A percentile compares a stretch with the other conserved stretches of the same genome.
Conservation (phyloP, 2,113 vertebrate genomes). For the Labrus mixtus region DNA sequence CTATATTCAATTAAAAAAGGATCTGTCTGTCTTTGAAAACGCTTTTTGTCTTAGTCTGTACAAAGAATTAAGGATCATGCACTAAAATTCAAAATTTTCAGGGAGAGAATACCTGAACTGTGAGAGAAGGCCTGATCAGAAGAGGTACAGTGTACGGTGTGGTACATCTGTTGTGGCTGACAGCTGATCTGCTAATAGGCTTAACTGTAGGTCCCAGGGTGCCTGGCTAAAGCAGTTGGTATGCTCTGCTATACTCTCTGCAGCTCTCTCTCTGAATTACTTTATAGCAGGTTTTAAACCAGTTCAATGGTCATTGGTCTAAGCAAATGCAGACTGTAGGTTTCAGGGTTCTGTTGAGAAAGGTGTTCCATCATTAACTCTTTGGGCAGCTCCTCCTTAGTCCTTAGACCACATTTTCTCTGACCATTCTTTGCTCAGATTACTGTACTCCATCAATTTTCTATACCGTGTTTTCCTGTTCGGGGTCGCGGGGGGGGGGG, state of each 20-base stretch:
- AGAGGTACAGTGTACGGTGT: slow-evolving; percentile 9
- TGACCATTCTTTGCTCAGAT: too few species aligned
- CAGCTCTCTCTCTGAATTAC: slow-evolving; percentile 54
- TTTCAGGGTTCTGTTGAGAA: too few species aligned
- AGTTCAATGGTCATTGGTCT: not conserved
- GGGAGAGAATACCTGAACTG: not conserved
- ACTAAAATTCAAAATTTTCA: not conserved
- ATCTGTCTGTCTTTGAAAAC: not conserved
- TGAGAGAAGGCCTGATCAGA: slow-evolving; percentile 5
- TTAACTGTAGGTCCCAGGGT: slow-evolving; percentile 69
- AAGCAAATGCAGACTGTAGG: slow-evolving; percentile 39
- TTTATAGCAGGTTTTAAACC: slow-evolving; percentile 3
- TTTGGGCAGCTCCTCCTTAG: too few species aligned
- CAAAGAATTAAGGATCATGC: not conserved
- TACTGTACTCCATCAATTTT: too few species aligned
- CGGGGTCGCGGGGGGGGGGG: too few species aligned
- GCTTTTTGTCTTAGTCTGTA: not conserved
- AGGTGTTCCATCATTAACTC: too few species aligned
- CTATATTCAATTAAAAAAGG: too few species aligned
- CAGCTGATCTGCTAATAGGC: slow-evolving; percentile 78
- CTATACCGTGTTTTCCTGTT: too few species aligned
- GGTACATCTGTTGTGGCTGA: slow-evolving; percentile 42
- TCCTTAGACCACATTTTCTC: too few species aligned
- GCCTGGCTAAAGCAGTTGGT: slow-evolving; percentile 58
- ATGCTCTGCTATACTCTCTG: slow-evolving; percentile 40